These are phyloP conservation scores for Podarcis siculus DNA, from an alignment of 2,797 vertebrate species.

Conservation along the genomic window DNA sequence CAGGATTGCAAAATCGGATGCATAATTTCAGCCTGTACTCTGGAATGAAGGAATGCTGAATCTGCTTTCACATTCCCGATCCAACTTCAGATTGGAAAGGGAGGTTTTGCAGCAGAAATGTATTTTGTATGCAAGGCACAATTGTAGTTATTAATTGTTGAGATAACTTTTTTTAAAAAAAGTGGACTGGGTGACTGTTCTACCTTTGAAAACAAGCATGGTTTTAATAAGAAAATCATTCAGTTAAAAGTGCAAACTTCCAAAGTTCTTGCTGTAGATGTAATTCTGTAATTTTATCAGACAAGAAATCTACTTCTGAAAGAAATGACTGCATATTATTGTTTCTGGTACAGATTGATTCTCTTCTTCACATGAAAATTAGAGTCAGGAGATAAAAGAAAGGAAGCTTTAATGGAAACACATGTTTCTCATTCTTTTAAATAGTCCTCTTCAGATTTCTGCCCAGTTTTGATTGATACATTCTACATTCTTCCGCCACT, in stretches of 20 bases:
- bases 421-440: constrained; percentile 18
- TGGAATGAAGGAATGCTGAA: too few species aligned
- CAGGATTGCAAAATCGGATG: too few species aligned
- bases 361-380: neutral
- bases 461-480: constrained; percentile 6
- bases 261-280: neutral
- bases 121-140: neutral
- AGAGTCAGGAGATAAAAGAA: neutral
- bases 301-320: neutral
- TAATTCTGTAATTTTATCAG: neutral
- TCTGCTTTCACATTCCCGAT: too few species aligned
- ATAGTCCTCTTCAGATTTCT: constrained; percentile 26
- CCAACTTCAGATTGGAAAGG: too few species aligned
- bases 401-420: constrained; percentile 9
- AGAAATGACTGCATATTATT: neutral
- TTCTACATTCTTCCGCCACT: constrained; percentile 18
- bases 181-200: neutral
- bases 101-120: neutral
- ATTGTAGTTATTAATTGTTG: neutral
- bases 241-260: neutral
- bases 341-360: neutral
- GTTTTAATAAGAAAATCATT: neutral
- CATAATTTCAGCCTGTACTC: too few species aligned
- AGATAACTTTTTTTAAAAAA: neutral
- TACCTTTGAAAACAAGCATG: neutral